Percentiles rank a stretch among this genome's conserved stretches.
Evolutionary conservation across 2,797 vertebrate genomes (phyloP).

Genomic region (Urocyon cinereoargenteus): DNA sequence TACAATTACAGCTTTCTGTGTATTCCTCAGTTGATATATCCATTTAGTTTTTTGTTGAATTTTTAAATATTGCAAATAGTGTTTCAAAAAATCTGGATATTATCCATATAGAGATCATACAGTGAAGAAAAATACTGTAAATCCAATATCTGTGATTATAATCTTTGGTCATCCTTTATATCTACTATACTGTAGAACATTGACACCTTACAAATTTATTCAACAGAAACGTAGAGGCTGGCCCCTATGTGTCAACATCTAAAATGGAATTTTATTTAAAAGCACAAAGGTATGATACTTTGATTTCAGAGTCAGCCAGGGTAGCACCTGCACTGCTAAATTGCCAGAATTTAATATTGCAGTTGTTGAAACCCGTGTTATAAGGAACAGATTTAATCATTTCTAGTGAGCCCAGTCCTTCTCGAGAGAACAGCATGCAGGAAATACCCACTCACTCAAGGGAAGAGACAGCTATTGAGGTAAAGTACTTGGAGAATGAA

Average conservation of each 20-base stretch:
- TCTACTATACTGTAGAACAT: neutral
- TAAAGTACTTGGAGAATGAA: neutral
- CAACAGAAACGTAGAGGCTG: neutral
- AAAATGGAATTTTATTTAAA: slow-evolving; percentile 60
- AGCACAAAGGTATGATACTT: neutral
- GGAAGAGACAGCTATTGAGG: neutral
- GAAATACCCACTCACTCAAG: slow-evolving; percentile 17
- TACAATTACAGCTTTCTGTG: neutral
- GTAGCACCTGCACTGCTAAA: neutral
- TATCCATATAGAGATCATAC: neutral
- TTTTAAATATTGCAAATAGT: neutral
- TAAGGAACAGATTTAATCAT: slow-evolving; percentile 69
- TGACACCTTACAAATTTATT: neutral
- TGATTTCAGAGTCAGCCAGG: neutral
- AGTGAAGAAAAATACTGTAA: neutral
- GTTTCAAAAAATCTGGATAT: neutral
- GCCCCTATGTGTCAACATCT: neutral
- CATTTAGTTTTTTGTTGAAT: neutral
- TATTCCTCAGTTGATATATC: neutral
- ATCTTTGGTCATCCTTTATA: neutral
- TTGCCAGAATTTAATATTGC: slow-evolving; percentile 64
- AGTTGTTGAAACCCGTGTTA: slow-evolving; percentile 30
- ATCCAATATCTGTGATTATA: neutral
- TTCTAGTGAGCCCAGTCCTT: slow-evolving; percentile 40
- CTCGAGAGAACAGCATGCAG: slow-evolving; percentile 33